These are phyloP conservation scores for Pseudococcus jackbeardsleyi DNA, from an alignment of 2,888 invertebrate genomes.

Conservation along the genomic window DNA sequence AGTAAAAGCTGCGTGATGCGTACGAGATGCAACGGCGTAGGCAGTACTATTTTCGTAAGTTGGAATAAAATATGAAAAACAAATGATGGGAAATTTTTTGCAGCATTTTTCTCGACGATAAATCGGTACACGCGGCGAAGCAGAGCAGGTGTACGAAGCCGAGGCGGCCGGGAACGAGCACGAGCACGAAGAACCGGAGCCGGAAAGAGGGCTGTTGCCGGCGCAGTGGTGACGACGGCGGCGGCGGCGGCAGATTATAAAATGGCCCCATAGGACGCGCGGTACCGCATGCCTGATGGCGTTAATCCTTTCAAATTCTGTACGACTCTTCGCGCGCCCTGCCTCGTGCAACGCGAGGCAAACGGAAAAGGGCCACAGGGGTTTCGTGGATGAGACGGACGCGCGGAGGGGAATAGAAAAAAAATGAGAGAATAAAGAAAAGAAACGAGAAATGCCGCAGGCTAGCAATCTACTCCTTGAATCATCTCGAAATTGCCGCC, in stretches of 20 bases:
- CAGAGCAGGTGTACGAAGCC: not conserved
- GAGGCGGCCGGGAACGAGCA: not conserved
- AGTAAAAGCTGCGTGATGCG: not conserved
- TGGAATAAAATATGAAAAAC: slow-evolving; percentile 42
- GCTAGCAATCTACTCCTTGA: slow-evolving; percentile 65
- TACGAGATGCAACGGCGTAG: not conserved
- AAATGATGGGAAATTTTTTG: not conserved
- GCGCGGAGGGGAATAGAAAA: slow-evolving; percentile 19
- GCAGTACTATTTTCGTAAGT: not conserved
- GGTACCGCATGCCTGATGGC: slow-evolving; percentile 62
- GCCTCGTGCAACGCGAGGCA: not conserved
- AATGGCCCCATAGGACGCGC: slow-evolving; percentile 62
- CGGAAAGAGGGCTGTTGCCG: not conserved
- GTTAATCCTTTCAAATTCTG: slow-evolving; percentile 65
- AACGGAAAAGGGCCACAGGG: slow-evolving; percentile 38
- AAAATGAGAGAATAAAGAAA: slow-evolving; percentile 61
- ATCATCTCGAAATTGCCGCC: slow-evolving; percentile 63
- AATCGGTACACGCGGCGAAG: not conserved
- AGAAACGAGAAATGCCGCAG: slow-evolving; percentile 59
- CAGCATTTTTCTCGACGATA: not conserved
- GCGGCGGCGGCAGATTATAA: slow-evolving; percentile 51
- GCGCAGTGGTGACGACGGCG: too few species aligned
- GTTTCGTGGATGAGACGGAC: slow-evolving; percentile 32
- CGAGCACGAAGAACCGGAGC: not conserved
- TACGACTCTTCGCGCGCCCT: slow-evolving; percentile 26